Percentiles rank a stretch among this genome's conserved stretches.
These are phyloP conservation scores for Pseudopodoces humilis DNA, from an alignment of 2,113 vertebrate species.

Conservation along the genomic window DNA sequence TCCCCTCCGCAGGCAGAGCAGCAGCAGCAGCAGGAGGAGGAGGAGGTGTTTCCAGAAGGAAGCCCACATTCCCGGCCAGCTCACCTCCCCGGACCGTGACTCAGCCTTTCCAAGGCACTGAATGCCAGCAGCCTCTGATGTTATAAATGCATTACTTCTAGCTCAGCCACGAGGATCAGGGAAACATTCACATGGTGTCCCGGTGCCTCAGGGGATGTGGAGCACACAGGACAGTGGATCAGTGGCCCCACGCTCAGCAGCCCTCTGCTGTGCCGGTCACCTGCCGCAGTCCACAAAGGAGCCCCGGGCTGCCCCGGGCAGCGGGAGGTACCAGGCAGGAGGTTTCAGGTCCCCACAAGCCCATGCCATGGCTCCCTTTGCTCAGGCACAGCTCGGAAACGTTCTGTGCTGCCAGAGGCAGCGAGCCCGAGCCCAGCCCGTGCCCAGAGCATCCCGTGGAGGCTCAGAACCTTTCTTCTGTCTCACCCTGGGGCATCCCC, in stretches of 20 bases:
- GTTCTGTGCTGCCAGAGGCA: neutral
- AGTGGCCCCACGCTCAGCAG: fast-evolving
- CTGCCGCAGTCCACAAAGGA: fast-evolving
- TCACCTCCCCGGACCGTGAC: neutral
- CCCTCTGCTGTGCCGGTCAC: neutral
- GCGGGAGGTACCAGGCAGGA: neutral
- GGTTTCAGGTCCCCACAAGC: fast-evolving
- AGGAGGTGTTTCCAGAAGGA: neutral
- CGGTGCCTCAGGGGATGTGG: fast-evolving
- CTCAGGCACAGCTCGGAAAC: neutral
- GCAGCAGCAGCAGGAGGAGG: neutral
- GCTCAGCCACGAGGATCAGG: neutral
- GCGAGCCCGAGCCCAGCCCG: fast-evolving
- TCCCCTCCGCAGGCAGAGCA: fast-evolving
- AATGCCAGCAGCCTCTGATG: neutral
- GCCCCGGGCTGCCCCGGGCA: fast-evolving
- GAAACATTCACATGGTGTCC: neutral
- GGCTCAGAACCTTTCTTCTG: neutral
- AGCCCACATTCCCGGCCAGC: neutral
- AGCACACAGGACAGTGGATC: fast-evolving
- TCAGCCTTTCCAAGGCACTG: conserved; percentile 15
- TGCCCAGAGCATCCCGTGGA: fast-evolving
- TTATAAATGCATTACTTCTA: neutral
- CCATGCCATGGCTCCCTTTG: fast-evolving
- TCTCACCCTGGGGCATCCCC: neutral